Conservation (phyloP, 2,113 vertebrate species). For the Dipodomys merriami region DNA sequence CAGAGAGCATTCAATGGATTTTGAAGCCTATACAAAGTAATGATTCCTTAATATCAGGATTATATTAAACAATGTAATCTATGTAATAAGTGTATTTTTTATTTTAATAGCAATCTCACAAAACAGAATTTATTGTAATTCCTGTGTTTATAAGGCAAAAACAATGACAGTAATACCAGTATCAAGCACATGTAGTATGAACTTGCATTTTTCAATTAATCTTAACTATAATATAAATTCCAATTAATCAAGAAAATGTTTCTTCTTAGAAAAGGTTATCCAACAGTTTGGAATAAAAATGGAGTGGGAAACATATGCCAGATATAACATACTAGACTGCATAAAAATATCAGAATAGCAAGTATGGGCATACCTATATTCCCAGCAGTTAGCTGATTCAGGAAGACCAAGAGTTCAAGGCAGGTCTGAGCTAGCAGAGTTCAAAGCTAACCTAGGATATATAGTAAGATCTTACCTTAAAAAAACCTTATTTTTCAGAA, state of each 20-base stretch:
- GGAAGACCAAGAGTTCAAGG: too few species aligned
- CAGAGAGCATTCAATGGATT: neutral
- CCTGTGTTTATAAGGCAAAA: constrained; percentile 15
- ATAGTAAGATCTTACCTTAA: neutral
- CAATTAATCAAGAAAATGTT: neutral
- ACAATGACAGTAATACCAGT: neutral
- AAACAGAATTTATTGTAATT: neutral
- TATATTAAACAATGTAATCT: neutral
- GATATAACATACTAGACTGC: too few species aligned
- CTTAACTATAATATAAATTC: neutral
- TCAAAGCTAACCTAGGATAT: too few species aligned
- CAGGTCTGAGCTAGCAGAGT: too few species aligned
- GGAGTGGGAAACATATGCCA: too few species aligned
- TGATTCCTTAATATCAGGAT: neutral
- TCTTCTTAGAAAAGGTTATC: neutral
- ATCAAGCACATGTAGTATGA: neutral
- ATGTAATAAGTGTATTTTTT: neutral
- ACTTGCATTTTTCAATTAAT: neutral
- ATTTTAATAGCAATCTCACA: neutral
- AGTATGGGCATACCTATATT: too few species aligned
- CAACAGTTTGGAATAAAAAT: neutral
- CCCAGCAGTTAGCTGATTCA: too few species aligned
- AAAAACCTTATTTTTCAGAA: neutral
- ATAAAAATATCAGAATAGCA: too few species aligned
- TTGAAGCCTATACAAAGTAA: neutral